phyloP scores from a whole-genome alignment of 2,113 vertebrate species.

The Ciconia boyciana region DNA sequence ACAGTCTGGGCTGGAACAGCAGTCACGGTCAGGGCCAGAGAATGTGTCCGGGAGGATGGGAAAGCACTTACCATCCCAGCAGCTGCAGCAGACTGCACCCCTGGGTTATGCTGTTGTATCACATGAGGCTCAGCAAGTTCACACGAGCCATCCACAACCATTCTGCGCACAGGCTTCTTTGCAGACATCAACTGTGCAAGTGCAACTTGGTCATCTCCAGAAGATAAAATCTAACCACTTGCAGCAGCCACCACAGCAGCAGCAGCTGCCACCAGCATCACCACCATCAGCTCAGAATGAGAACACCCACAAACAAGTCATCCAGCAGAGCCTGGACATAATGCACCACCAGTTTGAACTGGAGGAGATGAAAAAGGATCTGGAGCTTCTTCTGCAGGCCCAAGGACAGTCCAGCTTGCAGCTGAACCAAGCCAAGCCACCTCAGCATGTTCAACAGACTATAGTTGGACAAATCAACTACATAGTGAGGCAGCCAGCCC shows the following conservation, averaged over 20 bases:
- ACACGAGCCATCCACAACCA: constrained; percentile 35
- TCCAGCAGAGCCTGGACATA: constrained; percentile 75
- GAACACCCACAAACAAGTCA: constrained; percentile 60
- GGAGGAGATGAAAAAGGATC: constrained; percentile 80
- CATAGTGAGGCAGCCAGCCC: constrained; percentile 76
- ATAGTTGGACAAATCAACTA: constrained; percentile 80
- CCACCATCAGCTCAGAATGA: constrained; percentile 17
- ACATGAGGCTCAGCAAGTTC: constrained; percentile 52
- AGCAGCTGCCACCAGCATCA: neutral
- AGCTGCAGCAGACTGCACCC: constrained; percentile 67
- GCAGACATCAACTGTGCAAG: constrained; percentile 65
- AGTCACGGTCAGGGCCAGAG: constrained; percentile 3
- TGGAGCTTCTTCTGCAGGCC: constrained; percentile 79
- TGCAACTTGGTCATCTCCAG: constrained; percentile 71
- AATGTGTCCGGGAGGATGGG: constrained; percentile 14
- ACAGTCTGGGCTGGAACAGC: constrained; percentile 65
- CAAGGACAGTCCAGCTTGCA: constrained; percentile 76
- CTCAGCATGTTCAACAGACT: constrained; percentile 74
- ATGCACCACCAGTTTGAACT: constrained; percentile 78
- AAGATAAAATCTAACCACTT: constrained; percentile 59
- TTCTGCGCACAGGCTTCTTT: constrained; percentile 35
- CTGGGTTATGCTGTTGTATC: constrained; percentile 34
- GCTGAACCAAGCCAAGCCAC: constrained; percentile 74
- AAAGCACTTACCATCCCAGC: constrained; percentile 69
- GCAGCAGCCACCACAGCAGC: constrained; percentile 53